Evolutionary conservation across 2,797 vertebrate genomes (phyloP), one percentile per base, ranked within the genome.

Genomic region (Rhynchotus rufescens): DNA sequence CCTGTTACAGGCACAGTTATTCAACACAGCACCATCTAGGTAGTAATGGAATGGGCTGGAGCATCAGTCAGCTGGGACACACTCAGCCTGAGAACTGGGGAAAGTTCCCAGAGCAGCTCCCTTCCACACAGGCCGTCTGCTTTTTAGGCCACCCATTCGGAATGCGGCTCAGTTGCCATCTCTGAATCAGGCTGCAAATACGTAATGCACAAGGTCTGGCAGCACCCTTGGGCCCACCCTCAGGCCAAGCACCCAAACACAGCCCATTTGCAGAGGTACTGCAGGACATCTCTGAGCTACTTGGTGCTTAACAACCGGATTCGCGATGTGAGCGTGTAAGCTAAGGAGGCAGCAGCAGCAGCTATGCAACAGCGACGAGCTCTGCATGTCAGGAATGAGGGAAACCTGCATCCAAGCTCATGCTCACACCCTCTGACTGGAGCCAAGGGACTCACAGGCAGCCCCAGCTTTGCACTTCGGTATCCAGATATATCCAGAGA

Each of bases 401-500:
- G 19, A 42, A 77, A 90, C 10, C 52, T 80, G 34, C 40, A 40
- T 1, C 9, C 84, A 30, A n/a, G 54, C 2, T 42, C 36, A 22
- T 3, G 71, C 60, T 69, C 56, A 87, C 67, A 10, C 42, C 40
- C 68, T 42, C n/a, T 73, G 84, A 26, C 42, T 32, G 60, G 56
- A 73, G 56, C 49, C 54, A 49, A 90, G 51, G 3, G 57, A 57
- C 2, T 1, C 2, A 3, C 15, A 34, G 51, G 67, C 79, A 93
- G 64, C n/a, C 54, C 49, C 61, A 40, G 67, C 77, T 90, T 92
- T 86, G 71, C 72, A 54, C 93, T 91, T 89, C 23, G 52, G 78
- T 74, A 52, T 12, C 22, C 83, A 84, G 78, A 77, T 92, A 57
- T 80, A 88, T 85, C 76, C 47, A 79, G 78, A 89, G 69, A 89